Evolutionary conservation across 2,113 vertebrate species (phyloP).

Genomic region (Baryphthengus martii): DNA sequence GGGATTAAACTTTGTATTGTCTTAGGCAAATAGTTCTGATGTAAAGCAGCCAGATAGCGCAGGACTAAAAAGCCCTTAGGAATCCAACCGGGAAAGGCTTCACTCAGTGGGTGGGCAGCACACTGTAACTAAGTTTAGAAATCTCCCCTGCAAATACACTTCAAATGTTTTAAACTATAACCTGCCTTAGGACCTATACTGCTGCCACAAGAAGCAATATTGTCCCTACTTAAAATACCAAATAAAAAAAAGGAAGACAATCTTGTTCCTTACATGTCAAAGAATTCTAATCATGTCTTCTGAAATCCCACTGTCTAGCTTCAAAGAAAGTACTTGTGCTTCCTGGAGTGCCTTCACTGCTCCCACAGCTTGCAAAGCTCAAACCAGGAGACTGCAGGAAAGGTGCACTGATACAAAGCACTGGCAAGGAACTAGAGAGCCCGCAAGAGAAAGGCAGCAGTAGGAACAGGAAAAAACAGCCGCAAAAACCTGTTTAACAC

Average conservation of each 20-base stretch:
- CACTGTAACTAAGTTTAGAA: background rate
- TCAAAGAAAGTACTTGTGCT: background rate
- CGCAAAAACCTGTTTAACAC: background rate
- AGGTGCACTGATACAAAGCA: background rate
- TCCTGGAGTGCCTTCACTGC: background rate
- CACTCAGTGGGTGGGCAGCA: background rate
- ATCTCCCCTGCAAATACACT: conserved; percentile 19
- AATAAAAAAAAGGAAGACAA: conserved; percentile 23
- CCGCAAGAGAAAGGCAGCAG: background rate
- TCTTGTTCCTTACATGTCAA: conserved; percentile 12
- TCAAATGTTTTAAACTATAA: conserved; percentile 21
- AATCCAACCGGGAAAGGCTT: background rate
- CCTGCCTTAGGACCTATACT: conserved; percentile 7
- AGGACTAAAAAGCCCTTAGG: background rate
- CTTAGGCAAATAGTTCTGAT: conserved; percentile 16
- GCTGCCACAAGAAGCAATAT: conserved; percentile 22
- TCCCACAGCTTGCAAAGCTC: background rate
- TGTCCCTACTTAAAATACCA: conserved; percentile 37
- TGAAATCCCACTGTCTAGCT: background rate
- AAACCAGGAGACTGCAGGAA: background rate
- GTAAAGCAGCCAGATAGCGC: background rate
- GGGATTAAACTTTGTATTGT: conserved; percentile 21
- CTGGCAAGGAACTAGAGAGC: background rate
- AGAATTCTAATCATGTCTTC: conserved; percentile 7
- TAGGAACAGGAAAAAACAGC: background rate